Conservation (phyloP, 2,113 vertebrate genomes). For the Ophthalmolycus amberensis region DNA sequence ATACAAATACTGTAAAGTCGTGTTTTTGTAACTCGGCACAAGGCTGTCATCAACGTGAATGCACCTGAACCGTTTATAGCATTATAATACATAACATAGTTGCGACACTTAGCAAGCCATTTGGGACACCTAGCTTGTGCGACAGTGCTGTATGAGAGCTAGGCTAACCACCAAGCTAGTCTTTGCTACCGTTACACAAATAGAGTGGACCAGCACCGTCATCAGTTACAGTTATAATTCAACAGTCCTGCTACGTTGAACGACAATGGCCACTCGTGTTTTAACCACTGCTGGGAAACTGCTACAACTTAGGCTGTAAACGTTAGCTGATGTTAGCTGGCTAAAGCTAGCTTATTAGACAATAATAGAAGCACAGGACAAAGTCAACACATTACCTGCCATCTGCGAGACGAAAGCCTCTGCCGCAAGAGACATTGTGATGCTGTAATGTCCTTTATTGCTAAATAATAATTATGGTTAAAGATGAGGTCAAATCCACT, state of each 20-base stretch:
- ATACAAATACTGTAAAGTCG: no score
- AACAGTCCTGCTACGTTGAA: neutral
- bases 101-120: neutral
- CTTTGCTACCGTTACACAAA: neutral
- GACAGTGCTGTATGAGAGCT: neutral
- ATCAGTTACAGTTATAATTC: no score
- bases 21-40: neutral
- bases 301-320: no score
- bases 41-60: neutral
- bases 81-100: accelerated
- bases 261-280: accelerated
- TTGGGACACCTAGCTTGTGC: neutral
- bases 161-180: no score
- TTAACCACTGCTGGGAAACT: neutral
- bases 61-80: neutral
- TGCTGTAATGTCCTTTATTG: neutral
- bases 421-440: constrained; percentile 84
- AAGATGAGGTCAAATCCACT: neutral
- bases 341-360: constrained; percentile 6
- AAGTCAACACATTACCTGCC: constrained; percentile 74
- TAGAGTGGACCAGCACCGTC: neutral
- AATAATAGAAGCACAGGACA: neutral
- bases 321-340: constrained; percentile 10
- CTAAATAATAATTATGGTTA: neutral
- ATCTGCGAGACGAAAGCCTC: constrained; percentile 86